phyloP scores from a whole-genome alignment of 2,797 vertebrate genomes.

The Eulemur albifrons region DNA sequence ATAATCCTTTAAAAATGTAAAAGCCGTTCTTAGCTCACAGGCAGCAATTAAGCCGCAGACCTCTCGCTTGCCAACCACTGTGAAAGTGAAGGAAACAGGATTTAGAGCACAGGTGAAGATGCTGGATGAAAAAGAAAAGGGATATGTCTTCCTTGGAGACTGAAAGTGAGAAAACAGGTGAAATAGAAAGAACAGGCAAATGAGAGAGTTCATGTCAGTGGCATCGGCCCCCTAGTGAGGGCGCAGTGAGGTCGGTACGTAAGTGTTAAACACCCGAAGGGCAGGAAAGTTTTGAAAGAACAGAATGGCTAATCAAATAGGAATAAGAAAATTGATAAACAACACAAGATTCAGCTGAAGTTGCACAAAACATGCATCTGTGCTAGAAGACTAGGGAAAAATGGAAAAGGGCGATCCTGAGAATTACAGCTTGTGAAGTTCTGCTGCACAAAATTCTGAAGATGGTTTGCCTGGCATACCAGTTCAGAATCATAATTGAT shows the following conservation, averaged over 20 bases:
- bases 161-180: not conserved
- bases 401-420: not conserved
- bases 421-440: not conserved
- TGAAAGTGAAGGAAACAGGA: not conserved
- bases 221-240: not conserved
- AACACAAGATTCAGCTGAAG: not conserved
- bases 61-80: not conserved
- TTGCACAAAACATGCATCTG: not conserved
- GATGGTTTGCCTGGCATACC: not conserved
- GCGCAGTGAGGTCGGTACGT: not conserved
- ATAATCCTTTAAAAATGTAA: constrained; percentile 33
- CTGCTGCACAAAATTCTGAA: not conserved
- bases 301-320: not conserved
- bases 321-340: not conserved
- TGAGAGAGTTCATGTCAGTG: not conserved
- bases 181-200: not conserved
- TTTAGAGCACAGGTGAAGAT: not conserved
- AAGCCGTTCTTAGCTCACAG: not conserved
- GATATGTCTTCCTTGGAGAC: not conserved
- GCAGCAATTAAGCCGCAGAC: not conserved
- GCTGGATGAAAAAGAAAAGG: not conserved
- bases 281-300: not conserved
- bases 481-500: not conserved
- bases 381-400: not conserved
- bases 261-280: not conserved